Conservation (phyloP, 2,797 vertebrate species). For the Enteromius anoplus region DNA sequence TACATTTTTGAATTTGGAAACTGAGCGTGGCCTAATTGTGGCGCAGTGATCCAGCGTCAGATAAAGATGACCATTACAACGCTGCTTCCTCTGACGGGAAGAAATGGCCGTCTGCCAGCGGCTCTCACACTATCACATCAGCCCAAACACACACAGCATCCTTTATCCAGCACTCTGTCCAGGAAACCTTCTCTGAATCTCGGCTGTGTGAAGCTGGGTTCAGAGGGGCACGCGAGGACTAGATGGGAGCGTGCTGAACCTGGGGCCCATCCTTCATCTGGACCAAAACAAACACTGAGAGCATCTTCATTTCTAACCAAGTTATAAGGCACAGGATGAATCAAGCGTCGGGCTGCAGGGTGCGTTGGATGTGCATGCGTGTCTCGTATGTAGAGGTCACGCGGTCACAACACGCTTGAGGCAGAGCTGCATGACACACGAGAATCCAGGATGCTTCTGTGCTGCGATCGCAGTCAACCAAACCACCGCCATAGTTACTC, state of each 20-base stretch:
- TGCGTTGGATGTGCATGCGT: not conserved
- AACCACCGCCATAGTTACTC: not conserved
- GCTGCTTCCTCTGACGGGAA: slow-evolving; percentile 37
- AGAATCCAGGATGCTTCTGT: not conserved
- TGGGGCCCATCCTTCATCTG: not conserved
- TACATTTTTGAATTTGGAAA: slow-evolving; percentile 55
- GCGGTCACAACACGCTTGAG: not conserved
- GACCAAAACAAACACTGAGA: slow-evolving; percentile 7
- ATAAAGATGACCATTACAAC: slow-evolving; percentile 47
- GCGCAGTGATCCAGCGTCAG: slow-evolving; percentile 44
- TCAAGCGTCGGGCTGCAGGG: not conserved
- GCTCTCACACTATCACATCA: slow-evolving; percentile 16
- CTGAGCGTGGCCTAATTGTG: slow-evolving; percentile 7
- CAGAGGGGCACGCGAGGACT: not conserved
- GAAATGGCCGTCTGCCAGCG: slow-evolving; percentile 49
- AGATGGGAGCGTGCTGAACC: slow-evolving; percentile 48
- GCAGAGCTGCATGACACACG: not conserved
- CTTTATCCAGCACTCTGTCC: not conserved
- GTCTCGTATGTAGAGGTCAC: slow-evolving; percentile 10
- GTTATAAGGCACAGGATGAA: not conserved
- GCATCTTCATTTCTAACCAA: not conserved
- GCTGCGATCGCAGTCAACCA: too few relatives aligned
- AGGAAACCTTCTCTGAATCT: slow-evolving; percentile 26
- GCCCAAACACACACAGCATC: slow-evolving; percentile 21
- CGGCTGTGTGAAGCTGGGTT: not conserved